These are phyloP conservation scores for Desmophyllum pertusum DNA, from an alignment of 92 coral and sea anemone genomes.

Conservation along the genomic window DNA sequence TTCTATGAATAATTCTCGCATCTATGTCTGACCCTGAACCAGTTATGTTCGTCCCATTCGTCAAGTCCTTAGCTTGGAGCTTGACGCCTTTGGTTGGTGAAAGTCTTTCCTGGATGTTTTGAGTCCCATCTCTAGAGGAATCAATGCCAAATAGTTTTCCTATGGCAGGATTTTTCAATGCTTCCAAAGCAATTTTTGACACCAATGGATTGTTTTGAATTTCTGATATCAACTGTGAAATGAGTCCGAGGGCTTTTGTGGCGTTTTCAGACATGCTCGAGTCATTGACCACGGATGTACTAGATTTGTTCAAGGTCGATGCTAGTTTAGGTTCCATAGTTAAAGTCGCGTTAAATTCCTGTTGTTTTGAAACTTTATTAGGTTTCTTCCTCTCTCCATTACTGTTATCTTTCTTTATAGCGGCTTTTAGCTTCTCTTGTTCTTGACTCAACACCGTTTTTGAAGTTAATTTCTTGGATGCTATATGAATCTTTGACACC, in stretches of 20 bases:
- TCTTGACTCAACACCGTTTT: background rate
- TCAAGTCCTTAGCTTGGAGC: background rate
- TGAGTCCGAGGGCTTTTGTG: conserved; percentile 7
- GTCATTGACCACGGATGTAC: background rate
- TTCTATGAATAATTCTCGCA: background rate
- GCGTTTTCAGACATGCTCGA: conserved; percentile 1
- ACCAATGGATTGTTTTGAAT: conserved; percentile 51
- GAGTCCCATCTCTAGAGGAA: background rate
- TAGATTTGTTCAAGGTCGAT: background rate
- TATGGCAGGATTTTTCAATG: conserved; percentile 56
- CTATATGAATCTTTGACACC: background rate
- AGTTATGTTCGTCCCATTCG: background rate
- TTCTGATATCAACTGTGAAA: conserved; percentile 45
- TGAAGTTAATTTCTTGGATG: background rate
- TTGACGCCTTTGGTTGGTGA: background rate
- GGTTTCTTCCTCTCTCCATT: background rate
- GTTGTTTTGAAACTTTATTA: background rate
- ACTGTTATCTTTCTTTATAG: background rate
- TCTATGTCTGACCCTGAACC: background rate
- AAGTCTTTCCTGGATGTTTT: background rate
- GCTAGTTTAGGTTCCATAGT: background rate
- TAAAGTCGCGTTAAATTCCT: background rate
- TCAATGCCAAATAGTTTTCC: conserved; percentile 53
- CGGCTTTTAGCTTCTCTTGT: background rate
- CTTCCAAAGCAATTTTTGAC: conserved; percentile 61